phyloP scores from a whole-genome alignment of 2,797 vertebrate species.

The Galagoides demidoff region DNA sequence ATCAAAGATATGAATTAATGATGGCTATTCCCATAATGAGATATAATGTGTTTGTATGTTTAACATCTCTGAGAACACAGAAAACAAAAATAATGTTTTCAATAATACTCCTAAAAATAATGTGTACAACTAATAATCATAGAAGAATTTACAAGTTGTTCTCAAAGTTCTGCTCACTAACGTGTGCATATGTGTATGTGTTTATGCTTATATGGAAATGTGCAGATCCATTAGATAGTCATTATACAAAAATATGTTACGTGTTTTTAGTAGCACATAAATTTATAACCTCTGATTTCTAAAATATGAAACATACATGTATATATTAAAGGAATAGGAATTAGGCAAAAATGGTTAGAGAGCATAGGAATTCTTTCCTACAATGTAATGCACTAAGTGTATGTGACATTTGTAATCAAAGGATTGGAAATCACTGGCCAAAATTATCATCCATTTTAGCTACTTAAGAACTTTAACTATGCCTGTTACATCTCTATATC shows the following conservation, averaged over 20 bases:
- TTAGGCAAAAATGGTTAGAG: background rate
- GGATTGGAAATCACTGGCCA: background rate
- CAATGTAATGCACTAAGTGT: background rate
- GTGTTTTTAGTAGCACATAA: background rate
- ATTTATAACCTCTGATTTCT: background rate
- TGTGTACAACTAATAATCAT: background rate
- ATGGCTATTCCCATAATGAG: background rate
- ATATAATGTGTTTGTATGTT: background rate
- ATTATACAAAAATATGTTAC: background rate
- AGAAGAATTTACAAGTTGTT: background rate
- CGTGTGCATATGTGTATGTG: background rate
- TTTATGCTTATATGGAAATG: background rate
- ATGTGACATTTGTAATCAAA: background rate
- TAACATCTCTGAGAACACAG: background rate
- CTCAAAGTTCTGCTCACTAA: background rate
- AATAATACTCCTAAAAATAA: background rate
- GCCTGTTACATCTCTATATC: background rate
- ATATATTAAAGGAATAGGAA: background rate
- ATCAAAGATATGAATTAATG: background rate
- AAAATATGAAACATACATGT: background rate
- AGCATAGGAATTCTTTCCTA: background rate
- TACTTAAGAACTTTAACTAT: background rate
- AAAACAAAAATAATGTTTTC: background rate
- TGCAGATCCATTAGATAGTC: background rate
- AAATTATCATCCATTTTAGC: background rate